These are phyloP conservation scores for Chloroclystis v-ata DNA, from an alignment of 2,888 invertebrate species.

Conservation along the genomic window DNA sequence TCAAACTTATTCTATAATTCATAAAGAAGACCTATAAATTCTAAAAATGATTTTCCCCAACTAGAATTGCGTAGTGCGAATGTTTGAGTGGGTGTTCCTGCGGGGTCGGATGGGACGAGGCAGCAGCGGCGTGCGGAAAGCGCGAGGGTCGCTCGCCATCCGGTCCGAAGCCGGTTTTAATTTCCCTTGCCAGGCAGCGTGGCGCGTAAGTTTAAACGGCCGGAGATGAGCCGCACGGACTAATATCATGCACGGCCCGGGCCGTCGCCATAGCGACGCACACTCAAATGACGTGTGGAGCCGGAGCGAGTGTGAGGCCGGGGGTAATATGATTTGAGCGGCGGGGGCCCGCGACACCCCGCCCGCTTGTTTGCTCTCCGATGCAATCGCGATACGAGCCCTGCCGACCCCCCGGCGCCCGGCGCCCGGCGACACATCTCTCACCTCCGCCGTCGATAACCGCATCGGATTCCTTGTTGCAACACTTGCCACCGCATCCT, in stretches of 20 bases:
- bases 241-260: slow-evolving; percentile 80
- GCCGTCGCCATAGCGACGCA: slow-evolving; percentile 83
- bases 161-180: slow-evolving; percentile 74
- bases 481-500: slow-evolving; percentile 63
- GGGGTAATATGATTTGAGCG: slow-evolving; percentile 78
- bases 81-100: slow-evolving; percentile 18
- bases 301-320: slow-evolving; percentile 60
- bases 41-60: no score
- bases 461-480: slow-evolving; percentile 77
- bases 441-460: slow-evolving; percentile 74
- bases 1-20: no score
- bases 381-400: slow-evolving; percentile 76
- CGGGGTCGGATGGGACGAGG: slow-evolving; percentile 27
- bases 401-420: slow-evolving; percentile 38
- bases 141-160: slow-evolving; percentile 61
- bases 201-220: slow-evolving; percentile 71
- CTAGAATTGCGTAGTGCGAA: slow-evolving; percentile 7
- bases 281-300: slow-evolving; percentile 83
- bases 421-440: slow-evolving; percentile 59
- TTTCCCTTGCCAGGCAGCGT: slow-evolving; percentile 68
- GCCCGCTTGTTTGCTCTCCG: slow-evolving; percentile 77
- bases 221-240: slow-evolving; percentile 76
- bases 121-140: slow-evolving; percentile 32
- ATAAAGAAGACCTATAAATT: no score
- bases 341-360: slow-evolving; percentile 65